Evolutionary conservation across 2,113 vertebrate genomes (phyloP), one percentile per base, ranked within the genome.

Genomic region (Platichthys flesus): DNA sequence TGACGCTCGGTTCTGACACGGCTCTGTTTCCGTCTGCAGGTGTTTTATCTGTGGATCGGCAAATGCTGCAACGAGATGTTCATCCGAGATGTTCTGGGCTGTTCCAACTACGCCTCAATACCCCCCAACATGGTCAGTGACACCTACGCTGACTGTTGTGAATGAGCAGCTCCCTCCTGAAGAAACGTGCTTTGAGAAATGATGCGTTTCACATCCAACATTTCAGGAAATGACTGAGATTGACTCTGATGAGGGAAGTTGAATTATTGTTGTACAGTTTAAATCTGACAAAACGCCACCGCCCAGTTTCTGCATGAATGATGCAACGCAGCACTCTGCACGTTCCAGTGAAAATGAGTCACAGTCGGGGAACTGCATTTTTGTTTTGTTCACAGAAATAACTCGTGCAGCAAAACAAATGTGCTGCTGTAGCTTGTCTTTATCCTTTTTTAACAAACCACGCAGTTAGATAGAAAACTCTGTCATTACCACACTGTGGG

Each of bases 31-130:
- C 54, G 5, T 49, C 14, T 88, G 2, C 89, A 99, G 98, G 82
- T 93, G 71, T 95, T 99, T 83, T 99, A 97, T 75, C 88, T 99
- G 87, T 99, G 97, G 97, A 91, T 99, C 84, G 97, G 98, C 20
- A 97, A 95, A 90, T 90, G 89, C 90, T 99, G 97, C 92, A 93
- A 91, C n/a, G 95, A 89, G 74, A 92, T 87, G 86, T 99, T 98
- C 91, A 95, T 99, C 85, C 92, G 95, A 73, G 96, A 99, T n/a
- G 96, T 98, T n/a, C 94, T 99, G 77, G 98, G 98, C 45, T 97
- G 83, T 78, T 93, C 95, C 3, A 94, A 94, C 93, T 97, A 96
- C 86, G 90, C 95, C 1, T 96, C 97, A 13, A 71, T 99, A 62
- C 97, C 98, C 69, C 91, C 95, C 81, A 97, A 93, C 91, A 95